Conservation (phyloP, 1,140 invertebrate species). For the Diorhabda carinulata region DNA sequence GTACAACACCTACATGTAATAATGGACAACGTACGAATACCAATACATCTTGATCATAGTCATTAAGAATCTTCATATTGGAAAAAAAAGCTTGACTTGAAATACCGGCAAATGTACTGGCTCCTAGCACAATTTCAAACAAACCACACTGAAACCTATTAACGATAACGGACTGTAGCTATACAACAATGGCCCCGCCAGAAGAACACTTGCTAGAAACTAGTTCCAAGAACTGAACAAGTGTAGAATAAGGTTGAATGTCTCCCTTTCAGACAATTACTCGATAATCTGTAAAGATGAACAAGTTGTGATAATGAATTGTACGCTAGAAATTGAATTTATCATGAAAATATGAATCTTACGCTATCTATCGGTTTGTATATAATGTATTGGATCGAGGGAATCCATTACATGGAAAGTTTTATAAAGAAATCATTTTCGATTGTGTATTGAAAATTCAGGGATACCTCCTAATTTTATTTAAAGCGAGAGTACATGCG, state of each 20-base stretch:
- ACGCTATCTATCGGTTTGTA: no score
- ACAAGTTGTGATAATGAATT: no score
- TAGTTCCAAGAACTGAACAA: background rate
- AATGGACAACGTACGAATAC: background rate
- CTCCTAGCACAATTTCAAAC: background rate
- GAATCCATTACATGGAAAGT: no score
- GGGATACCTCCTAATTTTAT: no score
- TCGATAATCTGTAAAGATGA: background rate
- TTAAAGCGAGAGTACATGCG: no score
- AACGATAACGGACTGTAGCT: background rate
- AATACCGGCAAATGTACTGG: background rate
- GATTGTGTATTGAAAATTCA: no score
- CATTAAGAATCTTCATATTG: background rate
- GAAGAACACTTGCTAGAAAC: background rate
- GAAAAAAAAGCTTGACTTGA: background rate
- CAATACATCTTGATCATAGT: background rate
- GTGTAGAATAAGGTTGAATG: background rate
- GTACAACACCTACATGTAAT: background rate
- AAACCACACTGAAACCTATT: background rate
- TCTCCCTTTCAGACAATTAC: background rate
- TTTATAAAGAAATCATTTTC: no score
- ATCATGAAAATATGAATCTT: no score
- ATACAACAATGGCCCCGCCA: background rate
- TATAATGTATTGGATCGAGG: no score
- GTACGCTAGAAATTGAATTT: no score